Base-by-base conservation (phyloP, 1,140 invertebrate genomes). In the Aphelenchoides avenae region DNA sequence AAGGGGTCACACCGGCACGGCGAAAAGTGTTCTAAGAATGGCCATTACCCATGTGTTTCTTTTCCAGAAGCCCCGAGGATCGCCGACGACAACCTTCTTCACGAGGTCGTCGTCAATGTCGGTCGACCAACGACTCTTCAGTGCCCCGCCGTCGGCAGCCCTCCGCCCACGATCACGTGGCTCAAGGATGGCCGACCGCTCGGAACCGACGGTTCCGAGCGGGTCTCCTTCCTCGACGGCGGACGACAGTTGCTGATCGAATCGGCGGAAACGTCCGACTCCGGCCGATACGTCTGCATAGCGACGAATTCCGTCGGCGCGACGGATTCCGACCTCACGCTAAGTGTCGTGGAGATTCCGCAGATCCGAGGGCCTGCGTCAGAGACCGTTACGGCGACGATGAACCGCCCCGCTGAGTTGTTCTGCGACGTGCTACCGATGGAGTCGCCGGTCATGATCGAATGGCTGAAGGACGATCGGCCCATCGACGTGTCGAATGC, bases 341-440 rank as follows among this genome's bases (percentile, higher is more conserved):
- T 72, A 11, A 60, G 56, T 22, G 71, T 72, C 11, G 51, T 74
- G 24, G 66, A 61, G 64, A 13, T 36, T 7, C 60, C 60, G 2
- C 22, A 46, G 26, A 46, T 63, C 18, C n/a, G 18, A 24, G 60
- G 63, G 6, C 40, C 37, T 0, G 49, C 31, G 20, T 34, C 30
- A 13, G 52, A 63, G 34, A 29, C 34, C 9, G 63, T 63, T 71
- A 74, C 26, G 71, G 78, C 36, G 57, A 51, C 54, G 36, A 66
- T 56, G 50, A 77, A 40, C 61, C 61, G 57, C 47, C 68, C 34
- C 70, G 68, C 53, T 24, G 70, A 55, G 52, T 78, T 48, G 46
- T 66, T 51, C 69, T 81, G 46, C 61, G 73, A 70, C 68, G 79
- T 81, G 57, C 53, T 22, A 7, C 37, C 53, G 5, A 46, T 49